Base-by-base conservation (phyloP, 2,888 invertebrate genomes). In the Sinentomon sp. region DNA sequence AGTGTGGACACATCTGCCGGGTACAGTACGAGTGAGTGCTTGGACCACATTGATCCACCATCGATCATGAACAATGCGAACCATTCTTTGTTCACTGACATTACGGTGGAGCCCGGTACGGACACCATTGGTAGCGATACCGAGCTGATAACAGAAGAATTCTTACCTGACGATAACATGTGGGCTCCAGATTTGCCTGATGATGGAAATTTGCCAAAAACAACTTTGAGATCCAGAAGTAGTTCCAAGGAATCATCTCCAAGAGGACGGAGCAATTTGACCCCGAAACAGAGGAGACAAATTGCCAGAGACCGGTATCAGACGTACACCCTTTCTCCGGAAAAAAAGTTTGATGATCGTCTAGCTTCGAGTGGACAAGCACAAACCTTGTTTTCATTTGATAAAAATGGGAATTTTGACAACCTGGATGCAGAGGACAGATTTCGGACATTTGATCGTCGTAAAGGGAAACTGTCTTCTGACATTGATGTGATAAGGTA, bases 211-310 rank as follows among this genome's bases (percentile, higher is more conserved):
- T 26, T 32, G 26, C 27, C 21, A 17, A 54, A 59, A 60, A 50
- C 68, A 20, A 65, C 66, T n/a, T 66, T 69, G 0, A 72, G 74
- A 44, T 55, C 65, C 20, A 48, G 53, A 16, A 71, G 68, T 46
- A 53, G 52, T 32, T 75, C 74, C 30, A 65, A 68, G 0, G 76
- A 76, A 44, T 68, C 72, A 0, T 73, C 75, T 1, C 74, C 75
- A 0, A 70, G 67, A 41, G 67, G 63, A 44, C 59, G 59, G 18
- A 52, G 56, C 33, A 29, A 51, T 31, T 47, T 74, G 36, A 77
- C 75, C 1, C 74, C 76, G 0, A 77, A 74, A 50, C 75, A 77
- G 48, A 69, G 69, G 46, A 57, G 78, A 24, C 66, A 65, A 41
- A 51, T 69, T 22, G 64, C 69, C 3, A 73, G 74, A 48, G 76